phyloP scores from a whole-genome alignment of 2,113 vertebrate genomes.

The Ameiurus melas region DNA sequence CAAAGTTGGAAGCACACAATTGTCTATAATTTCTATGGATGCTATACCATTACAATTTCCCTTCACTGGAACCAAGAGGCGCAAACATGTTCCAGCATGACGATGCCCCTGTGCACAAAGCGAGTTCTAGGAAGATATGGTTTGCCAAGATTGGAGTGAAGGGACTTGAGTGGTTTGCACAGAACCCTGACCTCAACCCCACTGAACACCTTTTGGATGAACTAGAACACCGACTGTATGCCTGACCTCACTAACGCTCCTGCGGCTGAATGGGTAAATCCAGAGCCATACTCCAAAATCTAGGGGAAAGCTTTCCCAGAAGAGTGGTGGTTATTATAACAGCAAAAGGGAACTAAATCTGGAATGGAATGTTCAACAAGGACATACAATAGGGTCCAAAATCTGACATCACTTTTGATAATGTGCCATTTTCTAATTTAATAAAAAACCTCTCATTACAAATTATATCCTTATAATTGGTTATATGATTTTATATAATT shows the following conservation, averaged over 20 bases:
- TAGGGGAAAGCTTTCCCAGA: not conserved
- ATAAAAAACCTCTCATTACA: not conserved
- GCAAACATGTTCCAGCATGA: not conserved
- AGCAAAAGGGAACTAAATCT: not conserved
- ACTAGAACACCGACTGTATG: not conserved
- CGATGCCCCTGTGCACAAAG: not conserved
- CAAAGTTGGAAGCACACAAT: not conserved
- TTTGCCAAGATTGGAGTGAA: not conserved
- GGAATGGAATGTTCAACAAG: not conserved
- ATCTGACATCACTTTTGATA: not conserved
- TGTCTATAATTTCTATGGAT: not conserved
- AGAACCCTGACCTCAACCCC: not conserved
- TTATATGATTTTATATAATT: not conserved
- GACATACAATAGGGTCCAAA: not conserved
- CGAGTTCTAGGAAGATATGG: not conserved
- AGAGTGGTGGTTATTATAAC: not conserved
- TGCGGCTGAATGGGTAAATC: not conserved
- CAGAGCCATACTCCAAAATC: not conserved
- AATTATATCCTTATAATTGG: not conserved
- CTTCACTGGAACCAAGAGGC: not conserved
- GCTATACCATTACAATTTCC: not conserved
- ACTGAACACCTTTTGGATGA: not conserved
- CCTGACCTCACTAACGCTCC: not conserved
- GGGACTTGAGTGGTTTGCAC: not conserved
- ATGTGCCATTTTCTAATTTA: not conserved